phyloP scores from a whole-genome alignment of 2,797 vertebrate species.

The Sebastes itinus region DNA sequence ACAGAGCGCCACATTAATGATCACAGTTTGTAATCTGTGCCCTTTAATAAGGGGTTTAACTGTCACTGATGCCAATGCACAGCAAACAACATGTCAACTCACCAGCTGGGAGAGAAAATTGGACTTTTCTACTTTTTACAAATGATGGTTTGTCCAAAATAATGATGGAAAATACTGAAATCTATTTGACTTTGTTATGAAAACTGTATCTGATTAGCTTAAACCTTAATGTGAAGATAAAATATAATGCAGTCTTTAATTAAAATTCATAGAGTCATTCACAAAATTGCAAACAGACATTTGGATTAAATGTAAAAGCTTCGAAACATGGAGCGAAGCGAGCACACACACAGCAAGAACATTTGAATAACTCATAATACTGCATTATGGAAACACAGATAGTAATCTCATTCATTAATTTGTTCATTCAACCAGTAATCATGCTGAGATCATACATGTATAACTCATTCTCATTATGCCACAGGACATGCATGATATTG shows the following conservation, averaged over 20 bases:
- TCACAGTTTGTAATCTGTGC: constrained; percentile 6
- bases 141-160: background rate
- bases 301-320: background rate
- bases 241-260: background rate
- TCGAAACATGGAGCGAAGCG: background rate
- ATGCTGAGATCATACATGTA: background rate
- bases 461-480: background rate
- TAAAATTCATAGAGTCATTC: background rate
- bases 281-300: background rate
- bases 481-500: background rate
- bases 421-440: background rate
- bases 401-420: background rate
- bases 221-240: background rate
- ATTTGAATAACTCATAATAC: constrained; percentile 14
- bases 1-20: constrained; percentile 10
- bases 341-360: background rate
- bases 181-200: background rate
- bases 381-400: background rate
- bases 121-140: background rate
- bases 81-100: background rate
- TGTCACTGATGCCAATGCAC: background rate
- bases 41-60: constrained; percentile 1
- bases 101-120: background rate
- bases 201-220: background rate
- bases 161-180: background rate